phyloP scores from a whole-genome alignment of 2,113 vertebrate genomes.

The Vanacampus margaritifer region DNA sequence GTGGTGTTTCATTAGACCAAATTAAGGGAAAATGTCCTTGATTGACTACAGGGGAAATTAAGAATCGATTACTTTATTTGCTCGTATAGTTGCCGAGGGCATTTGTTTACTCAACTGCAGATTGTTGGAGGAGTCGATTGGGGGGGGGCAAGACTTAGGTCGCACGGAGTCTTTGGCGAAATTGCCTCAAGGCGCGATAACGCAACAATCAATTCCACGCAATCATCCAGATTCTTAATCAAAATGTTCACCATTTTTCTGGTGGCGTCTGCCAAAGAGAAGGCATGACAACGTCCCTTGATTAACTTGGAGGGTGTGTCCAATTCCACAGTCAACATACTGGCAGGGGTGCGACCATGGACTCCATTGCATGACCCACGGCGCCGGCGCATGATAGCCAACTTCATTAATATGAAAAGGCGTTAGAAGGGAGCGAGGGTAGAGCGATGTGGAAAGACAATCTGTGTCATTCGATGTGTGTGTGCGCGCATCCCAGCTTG shows the following conservation, averaged over 20 bases:
- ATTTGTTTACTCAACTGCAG: background rate
- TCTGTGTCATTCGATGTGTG: constrained; percentile 10
- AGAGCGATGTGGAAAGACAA: constrained; percentile 28
- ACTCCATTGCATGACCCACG: constrained; percentile 41
- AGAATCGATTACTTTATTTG: too few relatives aligned
- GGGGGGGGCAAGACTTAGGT: too few relatives aligned
- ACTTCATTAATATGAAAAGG: constrained; percentile 65
- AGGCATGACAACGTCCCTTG: constrained; percentile 32
- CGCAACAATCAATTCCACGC: too few relatives aligned
- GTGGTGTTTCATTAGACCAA: too few relatives aligned
- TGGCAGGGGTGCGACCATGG: constrained; percentile 43
- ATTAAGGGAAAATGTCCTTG: too few relatives aligned
- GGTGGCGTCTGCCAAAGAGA: constrained; percentile 4
- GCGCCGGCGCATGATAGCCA: constrained; percentile 34
- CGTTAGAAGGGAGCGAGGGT: constrained; percentile 23
- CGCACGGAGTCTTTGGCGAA: background rate
- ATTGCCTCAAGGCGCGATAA: background rate
- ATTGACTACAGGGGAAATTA: too few relatives aligned
- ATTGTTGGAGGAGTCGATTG: background rate
- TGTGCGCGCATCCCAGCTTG: constrained; percentile 36
- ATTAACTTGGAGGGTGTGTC: constrained; percentile 54
- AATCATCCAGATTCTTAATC: background rate
- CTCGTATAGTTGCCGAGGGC: too few relatives aligned
- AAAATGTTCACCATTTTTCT: background rate
- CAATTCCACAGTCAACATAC: constrained; percentile 26